Base-by-base conservation (phyloP, 2,888 invertebrate genomes). In the Drosophila acutilabella region DNA sequence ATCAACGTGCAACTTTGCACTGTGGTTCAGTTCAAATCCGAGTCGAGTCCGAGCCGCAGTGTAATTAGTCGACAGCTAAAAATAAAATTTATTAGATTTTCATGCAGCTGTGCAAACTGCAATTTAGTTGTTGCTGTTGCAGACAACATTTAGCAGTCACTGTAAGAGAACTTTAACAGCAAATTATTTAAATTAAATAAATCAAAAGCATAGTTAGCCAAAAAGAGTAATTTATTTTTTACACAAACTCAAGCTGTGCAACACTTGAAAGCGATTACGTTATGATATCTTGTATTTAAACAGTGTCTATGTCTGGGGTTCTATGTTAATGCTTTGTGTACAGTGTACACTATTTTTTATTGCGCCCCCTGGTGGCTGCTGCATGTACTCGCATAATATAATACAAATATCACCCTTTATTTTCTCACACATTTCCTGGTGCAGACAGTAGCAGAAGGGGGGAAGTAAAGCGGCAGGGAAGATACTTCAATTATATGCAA, bases 31-130 rank as follows among this genome's bases (percentile, higher is more conserved):
- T 30, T 2, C 30, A 30, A 30, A 30, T 36, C 11, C 20, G 40
- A 47, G 20, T 51, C 51, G 11, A 30, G 50, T 50, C 2, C 10
- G 18, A 50, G 58, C 52, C 10, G 26, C 62, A 51, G 64, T 56
- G 64, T 80, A 83, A 83, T 83, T 83, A 83, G 88, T 75, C 64
- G 71, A 64, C 67, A 71, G 89, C 83, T 88, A 82, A 86, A 84
- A 87, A 88, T 84, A 86, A 65, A 86, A 84, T 86, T 88, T 84
- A 84, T 88, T 88, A 69, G 71, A 67, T 74, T 80, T 71, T 71
- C 52, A 70, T 70, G 75, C 81, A 66, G 80, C 67, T 68, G 79
- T 62, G 74, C 71, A 67, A 66, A 52, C 16, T 20, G 57, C 67
- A 60, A 50, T 57, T 68, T 40, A 26, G 62, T 23, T 40, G 41